These are phyloP conservation scores for Rhincodon typus DNA, from an alignment of 2,797 vertebrate genomes.

Conservation along the genomic window DNA sequence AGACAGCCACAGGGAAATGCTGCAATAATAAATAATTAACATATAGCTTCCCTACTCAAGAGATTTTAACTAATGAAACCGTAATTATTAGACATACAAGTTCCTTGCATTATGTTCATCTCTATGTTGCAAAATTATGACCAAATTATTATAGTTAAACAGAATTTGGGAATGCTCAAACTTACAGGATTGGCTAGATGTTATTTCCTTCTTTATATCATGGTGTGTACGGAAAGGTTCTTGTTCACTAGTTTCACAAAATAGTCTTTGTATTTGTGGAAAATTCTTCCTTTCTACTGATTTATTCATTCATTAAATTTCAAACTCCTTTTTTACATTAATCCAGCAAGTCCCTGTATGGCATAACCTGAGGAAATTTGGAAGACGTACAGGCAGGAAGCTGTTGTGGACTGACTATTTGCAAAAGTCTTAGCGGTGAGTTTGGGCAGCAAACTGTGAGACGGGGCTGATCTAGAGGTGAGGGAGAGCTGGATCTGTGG, in stretches of 20 bases:
- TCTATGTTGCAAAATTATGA: neutral
- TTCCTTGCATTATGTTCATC: neutral
- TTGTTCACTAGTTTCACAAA: constrained; percentile 15
- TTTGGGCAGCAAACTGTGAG: constrained; percentile 47
- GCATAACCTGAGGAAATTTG: constrained; percentile 41
- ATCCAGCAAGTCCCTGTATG: constrained; percentile 48
- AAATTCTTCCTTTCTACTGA: neutral
- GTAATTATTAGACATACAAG: neutral
- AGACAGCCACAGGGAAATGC: neutral
- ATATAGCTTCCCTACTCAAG: neutral
- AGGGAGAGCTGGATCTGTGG: constrained; percentile 59
- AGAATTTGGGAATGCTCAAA: neutral
- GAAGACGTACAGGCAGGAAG: constrained; percentile 46
- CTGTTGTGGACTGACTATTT: constrained; percentile 39
- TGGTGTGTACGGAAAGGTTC: neutral
- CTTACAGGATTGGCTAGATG: neutral
- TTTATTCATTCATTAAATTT: neutral
- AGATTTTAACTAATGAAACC: neutral
- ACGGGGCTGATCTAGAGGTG: constrained; percentile 61
- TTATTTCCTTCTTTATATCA: neutral
- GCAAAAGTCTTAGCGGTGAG: constrained; percentile 45
- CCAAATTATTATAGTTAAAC: neutral
- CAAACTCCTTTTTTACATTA: constrained; percentile 44
- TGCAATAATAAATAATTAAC: neutral
- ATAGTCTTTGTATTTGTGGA: constrained; percentile 16